Base-by-base conservation (phyloP, 2,113 vertebrate genomes). In the Pagrus major region DNA sequence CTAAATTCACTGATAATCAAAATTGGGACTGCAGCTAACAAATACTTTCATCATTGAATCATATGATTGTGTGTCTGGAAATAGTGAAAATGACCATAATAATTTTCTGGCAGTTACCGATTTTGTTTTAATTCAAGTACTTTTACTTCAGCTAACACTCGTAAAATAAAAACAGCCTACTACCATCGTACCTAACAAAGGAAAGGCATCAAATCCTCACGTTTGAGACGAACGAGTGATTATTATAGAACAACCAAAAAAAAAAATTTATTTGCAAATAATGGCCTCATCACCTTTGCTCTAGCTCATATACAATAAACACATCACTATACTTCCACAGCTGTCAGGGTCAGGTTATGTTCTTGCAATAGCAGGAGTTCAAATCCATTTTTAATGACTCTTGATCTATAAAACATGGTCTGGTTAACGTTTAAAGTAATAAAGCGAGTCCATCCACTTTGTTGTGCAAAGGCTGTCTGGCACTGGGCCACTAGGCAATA, bases 251-350 rank as follows among this genome's bases (percentile, higher is more conserved):
- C 0, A 4, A 33, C 3, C 14, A 65, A 49, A 0, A 44, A 0
- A 1, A 10, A 33, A 33, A 18, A 56, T 31, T 1, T n/a, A n/a
- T n/a, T n/a, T n/a, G n/a, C n/a, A 3, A 39, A n/a, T n/a, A n/a
- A n/a, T 16, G 0, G 2, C 9, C 2, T 1, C 3, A 68, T n/a
- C 2, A 0, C 5, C 39, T 16, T 8, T 44, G 20, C 23, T 9
- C 4, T 20, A 23, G 2, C 8, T 56, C 1, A 71, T 9, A 10
- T 11, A 31, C 6, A 41, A 1, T 39, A 33, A n/a, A 31, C 12
- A 41, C 1, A 35, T 9, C 6, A 20, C 2, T 31, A 0, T 8
- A 31, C n/a, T 27, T 49, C 20, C 16, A 21, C 42, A 31, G 41
- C 27, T 10, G 35, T 70, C 16, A 25, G n/a, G n/a, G n/a, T n/a